Evolutionary conservation across 2,888 invertebrate species (phyloP), one percentile per base, ranked within the genome.

Genomic region (Eilema griseolum): DNA sequence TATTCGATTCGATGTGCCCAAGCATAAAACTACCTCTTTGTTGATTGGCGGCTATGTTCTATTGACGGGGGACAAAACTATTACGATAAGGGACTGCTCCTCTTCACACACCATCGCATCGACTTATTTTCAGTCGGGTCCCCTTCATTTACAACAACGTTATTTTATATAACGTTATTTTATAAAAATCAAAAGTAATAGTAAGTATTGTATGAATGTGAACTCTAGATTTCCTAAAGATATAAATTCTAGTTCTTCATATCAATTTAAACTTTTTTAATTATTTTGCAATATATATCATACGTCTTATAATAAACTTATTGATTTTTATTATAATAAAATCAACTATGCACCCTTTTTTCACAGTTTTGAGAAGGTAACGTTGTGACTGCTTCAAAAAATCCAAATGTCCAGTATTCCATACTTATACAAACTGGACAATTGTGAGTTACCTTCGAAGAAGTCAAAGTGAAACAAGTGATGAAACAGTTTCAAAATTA

Each of bases 401-500:
- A 46, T 46, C 2, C n/a, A n/a, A 52, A 52, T 52, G n/a, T n/a
- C n/a, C 52, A 24, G 14, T 26, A 24, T 23, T 24, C 24, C 8
- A 12, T 11, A 2, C n/a, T 24, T 14, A 24, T 59, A 24, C 20
- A 26, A 4, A 26, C 57, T 59, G 26, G 57, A 24, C 7, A 24
- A 56, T 56, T n/a, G 23, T 56, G 23, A 23, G 56, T 28, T 65
- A 56, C 56, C n/a, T 24, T 56, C 31, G 28, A 56, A 65, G 23
- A 56, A 56, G 31, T 65, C 57, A 23, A 64, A 28, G 28, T 52
- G 14, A 52, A 52, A 52, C n/a, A 52, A 52, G 71, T 74, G 81
- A 75, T 70, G 65, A 71, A 76, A 61, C 77, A 69, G 79, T 76
- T 73, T 69, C 67, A 75, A 83, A 83, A 81, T 82, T 81, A 79